These are phyloP conservation scores for Danio choprae DNA, from an alignment of 2,797 vertebrate genomes.

Conservation along the genomic window DNA sequence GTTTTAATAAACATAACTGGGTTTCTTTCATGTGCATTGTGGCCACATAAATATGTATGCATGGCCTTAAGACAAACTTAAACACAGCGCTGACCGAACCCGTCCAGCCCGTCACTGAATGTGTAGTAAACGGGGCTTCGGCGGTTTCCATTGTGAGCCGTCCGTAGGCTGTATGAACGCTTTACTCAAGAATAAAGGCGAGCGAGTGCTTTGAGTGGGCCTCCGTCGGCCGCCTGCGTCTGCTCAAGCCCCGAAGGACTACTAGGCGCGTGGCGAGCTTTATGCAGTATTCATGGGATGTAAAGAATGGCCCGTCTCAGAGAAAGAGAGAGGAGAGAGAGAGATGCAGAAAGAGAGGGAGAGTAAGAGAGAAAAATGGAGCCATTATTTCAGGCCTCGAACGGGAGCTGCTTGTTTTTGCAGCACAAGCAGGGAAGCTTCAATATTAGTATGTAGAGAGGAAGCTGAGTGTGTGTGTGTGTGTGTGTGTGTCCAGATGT, in stretches of 20 bases:
- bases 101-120: not conserved
- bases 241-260: conserved; percentile 59
- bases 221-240: conserved; percentile 37
- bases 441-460: conserved; percentile 45
- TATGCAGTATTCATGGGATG: conserved; percentile 75
- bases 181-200: conserved; percentile 70
- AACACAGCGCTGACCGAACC: conserved; percentile 10
- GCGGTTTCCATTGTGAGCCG: not conserved
- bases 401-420: conserved; percentile 71
- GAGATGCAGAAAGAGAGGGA: conserved; percentile 70
- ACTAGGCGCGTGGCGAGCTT: conserved; percentile 63
- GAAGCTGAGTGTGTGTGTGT: conserved; percentile 21
- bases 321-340: conserved; percentile 70
- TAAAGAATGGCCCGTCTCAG: conserved; percentile 69
- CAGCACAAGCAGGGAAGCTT: conserved; percentile 39
- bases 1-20: conserved; percentile 14
- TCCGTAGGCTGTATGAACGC: conserved; percentile 45
- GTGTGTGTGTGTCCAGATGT: conserved; percentile 35
- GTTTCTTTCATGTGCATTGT: conserved; percentile 15
- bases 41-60: conserved; percentile 36
- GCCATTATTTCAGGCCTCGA: conserved; percentile 72
- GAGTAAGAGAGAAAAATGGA: conserved; percentile 72
- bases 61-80: conserved; percentile 15
- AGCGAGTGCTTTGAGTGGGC: conserved; percentile 67
- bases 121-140: not conserved